Base-by-base conservation (phyloP, 2,888 invertebrate species). In the Melieria omissa region DNA sequence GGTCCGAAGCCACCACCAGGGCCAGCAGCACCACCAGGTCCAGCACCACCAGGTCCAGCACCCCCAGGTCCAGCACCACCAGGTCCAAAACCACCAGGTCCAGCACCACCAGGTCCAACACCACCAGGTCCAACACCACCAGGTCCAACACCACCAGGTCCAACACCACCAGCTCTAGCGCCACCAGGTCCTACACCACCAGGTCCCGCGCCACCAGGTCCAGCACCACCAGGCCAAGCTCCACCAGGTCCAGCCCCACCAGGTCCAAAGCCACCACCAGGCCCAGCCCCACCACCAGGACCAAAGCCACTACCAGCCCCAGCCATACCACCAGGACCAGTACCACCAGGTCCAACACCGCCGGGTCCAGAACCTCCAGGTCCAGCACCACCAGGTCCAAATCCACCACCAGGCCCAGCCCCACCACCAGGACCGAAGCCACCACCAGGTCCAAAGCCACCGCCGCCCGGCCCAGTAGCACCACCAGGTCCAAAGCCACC, bases 331-430 rank as follows among this genome's bases (percentile, higher is more conserved):
- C 29, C 29, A 29, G 29, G 29, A 3, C 29, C 29, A 29, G 29
- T 3, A 29, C 29, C 29, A 29, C 29, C 29, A 29, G 29, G 29
- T 41, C 54, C 58, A 54, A 12, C 57, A 1, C 52, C 44, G 12
- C 55, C 60, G 16, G 29, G 42, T 44, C 66, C 54, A 14, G 64
- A 42, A 49, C 46, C 60, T 4, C 58, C 65, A 42, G 63, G 0
- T 12, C 47, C 54, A 10, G 49, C 70, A 52, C 9, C 76, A 10
- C 10, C 55, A 10, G 75, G 75, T n/a, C 64, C 71, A 54, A 52
- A 45, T 5, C 65, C 73, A 12, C 74, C 73, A 5, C 52, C 70
- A 4, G 41, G 45, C n/a, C 68, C 67, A 62, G 69, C 14, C 4
- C 67, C 68, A 10, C 74, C 68, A 41, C 58, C 60, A 10, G 57